Evolutionary conservation across 2,113 vertebrate genomes (phyloP), one percentile per base, ranked within the genome.

Genomic region (Sylvilagus bachmani): DNA sequence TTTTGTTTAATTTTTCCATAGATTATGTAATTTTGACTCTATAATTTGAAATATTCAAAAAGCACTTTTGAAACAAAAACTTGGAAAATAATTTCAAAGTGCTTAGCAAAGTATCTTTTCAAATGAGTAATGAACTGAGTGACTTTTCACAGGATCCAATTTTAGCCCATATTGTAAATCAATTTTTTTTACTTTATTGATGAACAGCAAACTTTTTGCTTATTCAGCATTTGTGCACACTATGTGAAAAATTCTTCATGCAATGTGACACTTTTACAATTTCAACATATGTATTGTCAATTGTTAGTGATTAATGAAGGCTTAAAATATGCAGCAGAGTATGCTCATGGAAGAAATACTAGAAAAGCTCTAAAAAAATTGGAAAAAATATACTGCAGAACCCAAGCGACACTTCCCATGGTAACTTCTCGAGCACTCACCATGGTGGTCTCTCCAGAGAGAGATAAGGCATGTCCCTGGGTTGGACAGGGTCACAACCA

Each of bases 71-170:
- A 82, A 75, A 53, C 86, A 36, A 91, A 93, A 81, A 33, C 21
- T 10, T 93, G 31, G 9, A 55, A 86, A 82, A 36, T 53, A 67
- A 81, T 22, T 89, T 96, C 1, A 67, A 95, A 82, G 51, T 78
- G 4, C 17, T 70, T 66, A 71, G 51, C 67, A 73, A 81, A 49
- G 22, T 31, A 55, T 85, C 49, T 67, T 83, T 87, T 25, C 86
- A 62, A 84, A 51, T 24, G 7, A 75, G 27, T 71, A 78, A 49
- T 14, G 8, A 55, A 36, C 5, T 62, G 14, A 77, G 11, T 77
- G n/a, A 44, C 17, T 80, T 93, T 44, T 49, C 51, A 71, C 3
- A 73, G 8, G 5, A 71, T 6, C 27, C 7, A 64, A 38, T 61
- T 67, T 93, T 85, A 67, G 55, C 38, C 91, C 53, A 81, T 21